These are phyloP conservation scores for Proales similis DNA, from an alignment of 1,140 invertebrate species.

Conservation along the genomic window DNA sequence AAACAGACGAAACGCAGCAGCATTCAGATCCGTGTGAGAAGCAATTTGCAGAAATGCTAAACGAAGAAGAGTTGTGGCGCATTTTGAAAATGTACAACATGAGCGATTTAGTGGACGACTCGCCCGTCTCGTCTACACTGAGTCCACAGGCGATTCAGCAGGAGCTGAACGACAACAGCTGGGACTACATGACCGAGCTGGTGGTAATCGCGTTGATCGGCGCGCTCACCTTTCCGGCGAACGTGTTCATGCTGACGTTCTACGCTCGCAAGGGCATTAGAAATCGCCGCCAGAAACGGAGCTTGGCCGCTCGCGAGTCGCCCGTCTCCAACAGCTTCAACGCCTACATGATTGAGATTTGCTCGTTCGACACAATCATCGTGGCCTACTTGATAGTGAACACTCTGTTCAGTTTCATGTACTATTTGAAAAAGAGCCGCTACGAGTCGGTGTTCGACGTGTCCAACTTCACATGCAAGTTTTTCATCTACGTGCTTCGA, in stretches of 20 bases:
- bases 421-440: slow-evolving; percentile 21
- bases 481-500: slow-evolving; percentile 31
- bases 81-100: too few species aligned
- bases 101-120: too few species aligned
- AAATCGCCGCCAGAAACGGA: slow-evolving; percentile 1
- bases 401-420: slow-evolving; percentile 21
- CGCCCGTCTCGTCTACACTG: slow-evolving; percentile 61
- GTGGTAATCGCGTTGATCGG: slow-evolving; percentile 13
- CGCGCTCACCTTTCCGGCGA: slow-evolving; percentile 6
- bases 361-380: slow-evolving; percentile 29
- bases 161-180: slow-evolving; percentile 20
- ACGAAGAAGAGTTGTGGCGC: too few species aligned
- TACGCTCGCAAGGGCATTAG: slow-evolving; percentile 18
- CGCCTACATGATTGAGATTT: slow-evolving; percentile 36
- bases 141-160: not conserved
- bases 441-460: slow-evolving; percentile 30
- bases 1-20: too few species aligned
- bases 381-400: slow-evolving; percentile 28
- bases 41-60: too few species aligned
- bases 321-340: slow-evolving; percentile 22
- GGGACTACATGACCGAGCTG: slow-evolving; percentile 28
- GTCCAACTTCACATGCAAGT: slow-evolving; percentile 33
- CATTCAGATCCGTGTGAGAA: too few species aligned
- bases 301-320: not conserved
- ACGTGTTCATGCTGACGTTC: slow-evolving; percentile 7